These are phyloP conservation scores for Petrocephalus microphthalmus DNA, from an alignment of 2,113 vertebrate genomes.

Conservation along the genomic window DNA sequence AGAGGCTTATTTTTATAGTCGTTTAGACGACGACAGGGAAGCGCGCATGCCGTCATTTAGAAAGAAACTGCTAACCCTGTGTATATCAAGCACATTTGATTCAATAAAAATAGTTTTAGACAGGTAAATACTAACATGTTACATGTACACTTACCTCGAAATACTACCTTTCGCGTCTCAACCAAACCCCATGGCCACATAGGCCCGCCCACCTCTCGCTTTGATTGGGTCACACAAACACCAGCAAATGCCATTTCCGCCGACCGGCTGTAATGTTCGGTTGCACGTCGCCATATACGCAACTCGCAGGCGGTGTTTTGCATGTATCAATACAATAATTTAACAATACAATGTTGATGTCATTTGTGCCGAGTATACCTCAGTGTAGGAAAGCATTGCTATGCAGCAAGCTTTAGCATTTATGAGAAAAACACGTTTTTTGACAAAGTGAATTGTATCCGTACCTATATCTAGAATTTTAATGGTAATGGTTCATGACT, in stretches of 20 bases:
- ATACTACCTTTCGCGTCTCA: conserved; percentile 23
- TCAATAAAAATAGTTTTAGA: not conserved
- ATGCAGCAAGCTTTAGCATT: not conserved
- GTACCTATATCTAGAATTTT: not conserved
- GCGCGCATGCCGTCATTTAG: not conserved
- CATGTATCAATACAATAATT: not conserved
- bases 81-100: not conserved
- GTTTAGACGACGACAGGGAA: not conserved
- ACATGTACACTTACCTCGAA: not conserved
- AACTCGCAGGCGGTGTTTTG: not conserved
- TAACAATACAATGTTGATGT: not conserved
- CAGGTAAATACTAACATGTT: not conserved
- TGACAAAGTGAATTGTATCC: not conserved
- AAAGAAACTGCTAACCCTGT: not conserved
- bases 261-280: not conserved
- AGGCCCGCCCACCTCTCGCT: not conserved
- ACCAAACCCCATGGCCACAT: conserved; percentile 34
- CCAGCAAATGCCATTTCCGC: not conserved
- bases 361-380: not conserved
- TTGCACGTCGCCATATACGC: not conserved
- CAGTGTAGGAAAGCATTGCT: not conserved
- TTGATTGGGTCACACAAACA: conserved; percentile 11
- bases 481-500: not conserved
- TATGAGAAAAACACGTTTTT: not conserved
- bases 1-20: not conserved